Conservation (phyloP, 2,113 vertebrate genomes). For the Cebidichthys violaceus region DNA sequence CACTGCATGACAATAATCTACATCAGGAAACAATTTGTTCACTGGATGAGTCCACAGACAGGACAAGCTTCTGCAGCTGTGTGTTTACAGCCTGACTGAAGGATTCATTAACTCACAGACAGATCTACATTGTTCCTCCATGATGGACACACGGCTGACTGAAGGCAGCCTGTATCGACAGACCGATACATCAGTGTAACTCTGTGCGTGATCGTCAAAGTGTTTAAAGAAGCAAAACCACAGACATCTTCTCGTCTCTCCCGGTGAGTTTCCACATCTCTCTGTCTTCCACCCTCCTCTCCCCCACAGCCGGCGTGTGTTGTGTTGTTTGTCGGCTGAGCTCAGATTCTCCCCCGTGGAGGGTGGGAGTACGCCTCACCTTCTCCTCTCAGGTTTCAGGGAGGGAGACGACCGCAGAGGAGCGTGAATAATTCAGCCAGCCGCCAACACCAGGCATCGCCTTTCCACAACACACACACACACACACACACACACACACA, state of each 20-base stretch:
- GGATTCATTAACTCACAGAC: not conserved
- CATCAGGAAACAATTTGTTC: not conserved
- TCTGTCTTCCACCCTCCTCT: not conserved
- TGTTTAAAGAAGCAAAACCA: slow-evolving; percentile 10
- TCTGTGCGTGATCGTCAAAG: not conserved
- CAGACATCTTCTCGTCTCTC: not conserved
- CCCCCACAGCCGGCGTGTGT: slow-evolving; percentile 6
- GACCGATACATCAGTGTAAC: not conserved
- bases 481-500: slow-evolving; percentile 24
- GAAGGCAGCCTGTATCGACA: not conserved
- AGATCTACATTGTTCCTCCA: not conserved
- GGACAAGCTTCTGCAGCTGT: not conserved
- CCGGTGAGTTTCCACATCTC: not conserved
- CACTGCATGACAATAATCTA: not conserved
- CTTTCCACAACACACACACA: slow-evolving; percentile 65
- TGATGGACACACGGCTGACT: not conserved
- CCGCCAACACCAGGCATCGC: slow-evolving; percentile 73
- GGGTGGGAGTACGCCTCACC: slow-evolving; percentile 57
- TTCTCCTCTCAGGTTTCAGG: slow-evolving; percentile 77
- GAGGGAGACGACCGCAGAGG: slow-evolving; percentile 79
- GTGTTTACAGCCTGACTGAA: slow-evolving; percentile 7
- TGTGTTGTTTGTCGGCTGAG: slow-evolving; percentile 45
- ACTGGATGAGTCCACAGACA: not conserved
- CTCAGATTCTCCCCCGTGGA: slow-evolving; percentile 76
- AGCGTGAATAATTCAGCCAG: slow-evolving; percentile 85